phyloP scores from a whole-genome alignment of 2,888 invertebrate species.

The Diadromus collaris region DNA sequence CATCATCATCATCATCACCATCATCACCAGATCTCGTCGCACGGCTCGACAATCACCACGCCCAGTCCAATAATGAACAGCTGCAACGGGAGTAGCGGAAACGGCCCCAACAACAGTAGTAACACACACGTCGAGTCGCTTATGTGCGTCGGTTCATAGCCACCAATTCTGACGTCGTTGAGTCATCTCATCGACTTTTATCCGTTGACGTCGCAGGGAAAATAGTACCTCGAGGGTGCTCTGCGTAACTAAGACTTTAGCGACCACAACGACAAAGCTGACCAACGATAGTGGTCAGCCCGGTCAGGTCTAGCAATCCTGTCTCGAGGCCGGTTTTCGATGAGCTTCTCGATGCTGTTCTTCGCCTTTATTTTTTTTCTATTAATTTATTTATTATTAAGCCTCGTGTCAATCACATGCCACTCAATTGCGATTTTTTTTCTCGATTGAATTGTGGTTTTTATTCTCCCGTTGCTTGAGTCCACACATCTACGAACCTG shows the following conservation, averaged over 20 bases:
- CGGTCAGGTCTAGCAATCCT: background rate
- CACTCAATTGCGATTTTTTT: slow-evolving; percentile 65
- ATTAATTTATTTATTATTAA: slow-evolving; percentile 61
- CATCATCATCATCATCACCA: slow-evolving; percentile 61
- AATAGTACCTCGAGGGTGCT: slow-evolving; percentile 56
- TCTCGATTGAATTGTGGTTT: slow-evolving; percentile 52
- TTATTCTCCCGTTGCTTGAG: slow-evolving; percentile 28
- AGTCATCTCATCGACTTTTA: slow-evolving; percentile 79
- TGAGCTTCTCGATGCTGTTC: background rate
- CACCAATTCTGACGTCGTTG: slow-evolving; percentile 77
- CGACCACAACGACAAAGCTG: background rate
- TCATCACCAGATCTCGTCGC: slow-evolving; percentile 47
- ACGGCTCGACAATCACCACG: slow-evolving; percentile 60
- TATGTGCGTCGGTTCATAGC: slow-evolving; percentile 80
- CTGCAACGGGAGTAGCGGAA: slow-evolving; percentile 65
- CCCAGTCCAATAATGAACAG: slow-evolving; percentile 61
- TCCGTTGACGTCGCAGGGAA: slow-evolving; percentile 74
- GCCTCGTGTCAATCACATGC: slow-evolving; percentile 77
- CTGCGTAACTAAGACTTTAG: background rate
- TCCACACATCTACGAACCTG: background rate
- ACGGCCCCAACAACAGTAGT: slow-evolving; percentile 64
- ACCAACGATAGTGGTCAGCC: background rate
- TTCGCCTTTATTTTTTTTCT: slow-evolving; percentile 64
- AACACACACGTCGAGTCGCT: slow-evolving; percentile 77
- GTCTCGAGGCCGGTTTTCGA: background rate